Evolutionary conservation across 2,888 invertebrate species (phyloP).

Genomic region (Eupithecia abbreviata): DNA sequence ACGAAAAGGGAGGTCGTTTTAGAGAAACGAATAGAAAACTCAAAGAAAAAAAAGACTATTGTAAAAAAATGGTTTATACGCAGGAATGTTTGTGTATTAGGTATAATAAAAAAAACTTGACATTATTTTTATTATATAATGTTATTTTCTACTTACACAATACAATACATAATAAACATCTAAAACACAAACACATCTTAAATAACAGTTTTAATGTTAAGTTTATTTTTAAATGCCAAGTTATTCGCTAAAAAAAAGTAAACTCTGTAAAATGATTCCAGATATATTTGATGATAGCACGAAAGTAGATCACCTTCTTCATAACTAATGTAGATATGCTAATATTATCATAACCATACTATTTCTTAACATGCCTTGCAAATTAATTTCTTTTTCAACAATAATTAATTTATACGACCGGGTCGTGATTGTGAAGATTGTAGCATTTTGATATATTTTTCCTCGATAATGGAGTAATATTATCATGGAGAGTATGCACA

Average conservation of each 20-base stretch:
- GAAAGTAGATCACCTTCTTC: background rate
- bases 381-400: background rate
- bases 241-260: background rate
- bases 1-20: background rate
- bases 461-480: background rate
- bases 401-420: background rate
- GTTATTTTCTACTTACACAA: background rate
- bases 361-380: background rate
- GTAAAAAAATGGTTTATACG: no score
- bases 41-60: no score
- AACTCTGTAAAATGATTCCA: no score
- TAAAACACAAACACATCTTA: background rate
- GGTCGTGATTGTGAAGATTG: background rate
- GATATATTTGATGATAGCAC: background rate
- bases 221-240: background rate
- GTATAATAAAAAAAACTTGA: background rate
- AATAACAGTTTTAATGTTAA: no score
- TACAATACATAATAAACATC: background rate
- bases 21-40: no score
- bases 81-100: no score
- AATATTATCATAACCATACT: background rate
- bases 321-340: background rate
- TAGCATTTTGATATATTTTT: constrained; percentile 4
- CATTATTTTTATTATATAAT: background rate
- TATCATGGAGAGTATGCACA: constrained; percentile 16